Conservation (phyloP, 2,888 invertebrate species). For the Drosophila algonquin region DNA sequence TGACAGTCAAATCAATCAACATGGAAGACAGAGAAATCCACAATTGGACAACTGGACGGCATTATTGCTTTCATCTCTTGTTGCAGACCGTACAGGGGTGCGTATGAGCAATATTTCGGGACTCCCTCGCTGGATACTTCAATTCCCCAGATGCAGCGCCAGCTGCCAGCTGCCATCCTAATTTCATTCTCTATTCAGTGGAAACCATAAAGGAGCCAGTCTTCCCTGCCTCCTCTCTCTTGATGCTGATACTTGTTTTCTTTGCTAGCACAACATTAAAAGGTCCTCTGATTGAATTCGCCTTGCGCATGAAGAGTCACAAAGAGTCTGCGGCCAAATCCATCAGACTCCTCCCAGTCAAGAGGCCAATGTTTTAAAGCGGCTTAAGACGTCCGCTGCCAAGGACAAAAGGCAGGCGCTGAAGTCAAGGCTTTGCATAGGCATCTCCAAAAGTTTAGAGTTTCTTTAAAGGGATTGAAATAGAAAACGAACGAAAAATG, state of each 20-base stretch:
- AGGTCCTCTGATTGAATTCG: slow-evolving; percentile 68
- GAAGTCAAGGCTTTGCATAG: slow-evolving; percentile 57
- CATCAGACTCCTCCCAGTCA: slow-evolving; percentile 52
- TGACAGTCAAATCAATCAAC: slow-evolving; percentile 62
- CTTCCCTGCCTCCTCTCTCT: slow-evolving; percentile 13
- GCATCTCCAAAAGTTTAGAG: slow-evolving; percentile 20
- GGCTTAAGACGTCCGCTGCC: slow-evolving; percentile 63
- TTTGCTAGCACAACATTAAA: slow-evolving; percentile 53
- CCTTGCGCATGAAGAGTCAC: slow-evolving; percentile 68
- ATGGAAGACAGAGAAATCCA: slow-evolving; percentile 11
- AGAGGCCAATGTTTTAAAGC: slow-evolving; percentile 50
- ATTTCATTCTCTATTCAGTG: slow-evolving; percentile 50
- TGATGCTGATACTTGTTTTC: slow-evolving; percentile 11
- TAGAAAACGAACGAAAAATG: slow-evolving; percentile 1
- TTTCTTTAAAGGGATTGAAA: slow-evolving; percentile 40
- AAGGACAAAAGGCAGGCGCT: slow-evolving; percentile 53
- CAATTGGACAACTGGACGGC: slow-evolving; percentile 52
- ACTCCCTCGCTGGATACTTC: slow-evolving; percentile 24
- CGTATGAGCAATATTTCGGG: slow-evolving; percentile 71
- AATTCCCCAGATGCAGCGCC: slow-evolving; percentile 26
- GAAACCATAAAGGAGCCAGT: slow-evolving; percentile 59
- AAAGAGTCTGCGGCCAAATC: slow-evolving; percentile 60
- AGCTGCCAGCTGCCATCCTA: slow-evolving; percentile 33
- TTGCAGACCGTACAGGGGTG: slow-evolving; percentile 31
- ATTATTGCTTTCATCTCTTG: slow-evolving; percentile 21